These are phyloP conservation scores for Vipera latastei DNA, from an alignment of 2,797 vertebrate genomes.

Conservation along the genomic window DNA sequence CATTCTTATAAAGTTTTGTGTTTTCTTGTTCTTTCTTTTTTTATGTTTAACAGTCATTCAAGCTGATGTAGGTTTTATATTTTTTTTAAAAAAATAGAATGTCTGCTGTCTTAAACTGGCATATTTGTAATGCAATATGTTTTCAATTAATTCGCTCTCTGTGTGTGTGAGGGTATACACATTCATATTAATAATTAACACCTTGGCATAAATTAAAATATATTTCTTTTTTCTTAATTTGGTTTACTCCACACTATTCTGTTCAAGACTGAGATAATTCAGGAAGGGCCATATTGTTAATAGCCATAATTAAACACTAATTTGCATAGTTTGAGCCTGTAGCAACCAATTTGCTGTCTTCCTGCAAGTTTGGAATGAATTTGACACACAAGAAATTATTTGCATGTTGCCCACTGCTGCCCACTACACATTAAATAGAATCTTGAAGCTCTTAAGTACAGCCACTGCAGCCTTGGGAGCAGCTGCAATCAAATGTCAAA, in stretches of 20 bases:
- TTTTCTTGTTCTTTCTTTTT: neutral
- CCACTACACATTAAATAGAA: neutral
- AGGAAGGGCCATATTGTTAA: neutral
- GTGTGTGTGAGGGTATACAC: neutral
- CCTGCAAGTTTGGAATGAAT: neutral
- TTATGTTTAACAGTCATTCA: neutral
- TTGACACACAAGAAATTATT: too few relatives aligned
- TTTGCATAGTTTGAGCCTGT: neutral
- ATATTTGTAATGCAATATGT: neutral
- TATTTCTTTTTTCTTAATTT: neutral
- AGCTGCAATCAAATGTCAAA: neutral
- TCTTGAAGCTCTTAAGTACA: neutral
- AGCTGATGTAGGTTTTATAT: too few relatives aligned
- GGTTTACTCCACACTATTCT: neutral
- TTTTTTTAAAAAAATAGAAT: neutral
- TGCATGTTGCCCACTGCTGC: neutral
- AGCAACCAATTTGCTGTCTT: neutral
- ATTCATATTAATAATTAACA: neutral
- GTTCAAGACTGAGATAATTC: neutral
- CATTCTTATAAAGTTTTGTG: neutral
- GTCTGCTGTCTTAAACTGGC: neutral
- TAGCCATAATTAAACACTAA: neutral
- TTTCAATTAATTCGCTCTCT: neutral
- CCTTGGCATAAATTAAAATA: neutral
- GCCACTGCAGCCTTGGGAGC: neutral